Evolutionary conservation across 2,888 invertebrate genomes (phyloP), one percentile per base, ranked within the genome.

Genomic region (Macaria notata): DNA sequence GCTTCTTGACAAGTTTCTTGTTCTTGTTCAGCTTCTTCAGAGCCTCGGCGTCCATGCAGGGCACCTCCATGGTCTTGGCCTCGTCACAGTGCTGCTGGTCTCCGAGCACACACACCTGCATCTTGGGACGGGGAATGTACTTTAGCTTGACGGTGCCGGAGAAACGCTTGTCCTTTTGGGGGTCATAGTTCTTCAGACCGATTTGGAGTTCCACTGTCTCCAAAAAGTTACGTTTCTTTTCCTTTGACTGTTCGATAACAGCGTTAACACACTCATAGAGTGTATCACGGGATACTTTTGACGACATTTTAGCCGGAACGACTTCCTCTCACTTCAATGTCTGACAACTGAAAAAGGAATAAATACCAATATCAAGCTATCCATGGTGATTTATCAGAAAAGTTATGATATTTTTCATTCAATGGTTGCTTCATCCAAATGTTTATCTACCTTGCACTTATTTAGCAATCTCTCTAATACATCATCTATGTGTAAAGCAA

Each of bases 161-260:
- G 96, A 99, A 99, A 98, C 99, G 99, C 93, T 99, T 99, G 93
- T 99, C 99, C 96, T 99, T 99, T 91, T 99, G 99, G 70, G 99
- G 99, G 93, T 99, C 99, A 94, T 99, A 99, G 92, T 99, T 99
- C 95, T 99, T 99, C 93, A 99, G 93, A 81, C 98, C 98, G 78
- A 99, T 98, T 93, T 99, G 99, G 56, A 99, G 93, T 92, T 99
- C 99, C 45, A 99, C 98, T 0, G 99, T 98, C 91, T 99, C 99
- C 81, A 98, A 92, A 88, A 99, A 99, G 73, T 96, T 96, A 76
- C 98, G 95, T 89, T 98, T 98, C 89, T 98, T 97, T 63, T 95
- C 95, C 75, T 94, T 93, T 0, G 98, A 95, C 61, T 93, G 73
- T 62, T 95, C 94, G 57, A 99, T 89, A 4, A 98, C 94, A 4